These are phyloP conservation scores for Chromis chromis DNA, from an alignment of 2,797 vertebrate species.

Conservation along the genomic window DNA sequence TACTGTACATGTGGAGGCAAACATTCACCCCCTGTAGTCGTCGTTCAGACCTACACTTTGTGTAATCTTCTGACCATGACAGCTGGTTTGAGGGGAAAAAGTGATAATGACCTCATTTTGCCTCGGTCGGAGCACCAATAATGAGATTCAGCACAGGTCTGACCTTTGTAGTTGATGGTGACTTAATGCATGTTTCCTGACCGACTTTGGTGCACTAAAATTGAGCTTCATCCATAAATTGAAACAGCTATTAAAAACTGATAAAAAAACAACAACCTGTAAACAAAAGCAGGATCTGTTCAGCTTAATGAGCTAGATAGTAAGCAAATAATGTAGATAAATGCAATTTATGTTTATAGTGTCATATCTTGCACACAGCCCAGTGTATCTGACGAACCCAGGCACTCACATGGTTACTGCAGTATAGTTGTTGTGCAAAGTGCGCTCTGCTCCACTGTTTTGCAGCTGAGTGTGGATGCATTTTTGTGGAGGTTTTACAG, in stretches of 20 bases:
- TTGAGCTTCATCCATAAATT: constrained; percentile 14
- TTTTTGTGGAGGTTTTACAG: background rate
- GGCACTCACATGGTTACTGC: background rate
- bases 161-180: constrained; percentile 1
- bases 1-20: constrained; percentile 72
- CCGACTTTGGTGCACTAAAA: background rate
- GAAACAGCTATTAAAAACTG: constrained; percentile 19
- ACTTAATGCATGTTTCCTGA: constrained; percentile 29
- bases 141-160: constrained; percentile 37
- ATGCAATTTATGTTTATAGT: background rate
- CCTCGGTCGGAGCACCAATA: constrained; percentile 33
- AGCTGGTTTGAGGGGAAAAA: constrained; percentile 45
- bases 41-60: constrained; percentile 34
- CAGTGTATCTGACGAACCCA: background rate
- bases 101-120: constrained; percentile 52
- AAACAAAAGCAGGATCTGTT: background rate
- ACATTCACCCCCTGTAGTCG: constrained; percentile 51
- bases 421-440: background rate
- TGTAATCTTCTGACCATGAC: constrained; percentile 40
- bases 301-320: background rate
- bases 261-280: background rate
- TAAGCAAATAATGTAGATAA: background rate
- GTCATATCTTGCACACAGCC: background rate
- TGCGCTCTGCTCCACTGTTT: background rate
- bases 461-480: background rate